A percentile compares a stretch with the other conserved stretches of the same genome.
Conservation (phyloP, 2,113 vertebrate genomes). For the Gambusia affinis region DNA sequence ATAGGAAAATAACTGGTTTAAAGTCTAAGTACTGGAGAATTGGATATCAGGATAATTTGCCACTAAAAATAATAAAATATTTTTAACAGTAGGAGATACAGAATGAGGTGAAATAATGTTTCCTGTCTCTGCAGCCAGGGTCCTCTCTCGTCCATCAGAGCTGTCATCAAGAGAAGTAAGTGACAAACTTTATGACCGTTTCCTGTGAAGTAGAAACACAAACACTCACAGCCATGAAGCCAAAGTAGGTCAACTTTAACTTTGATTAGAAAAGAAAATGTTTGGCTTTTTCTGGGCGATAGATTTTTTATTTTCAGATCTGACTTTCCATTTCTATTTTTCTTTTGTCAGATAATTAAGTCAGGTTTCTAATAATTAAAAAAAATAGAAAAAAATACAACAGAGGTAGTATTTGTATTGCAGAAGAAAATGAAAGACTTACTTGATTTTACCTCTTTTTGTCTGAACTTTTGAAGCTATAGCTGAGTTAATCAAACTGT, state of each 20-base stretch:
- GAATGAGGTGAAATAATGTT: conserved; percentile 22
- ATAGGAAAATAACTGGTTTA: no score
- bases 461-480: no score
- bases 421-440: no score
- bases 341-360: no score
- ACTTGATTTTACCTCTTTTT: no score
- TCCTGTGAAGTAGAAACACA: no score
- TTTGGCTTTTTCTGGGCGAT: neutral
- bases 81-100: neutral
- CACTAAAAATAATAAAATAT: neutral
- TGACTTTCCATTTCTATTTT: no score
- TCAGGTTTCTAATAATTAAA: no score
- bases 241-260: neutral
- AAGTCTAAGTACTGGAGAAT: neutral
- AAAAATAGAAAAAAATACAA: no score
- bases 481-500: no score
- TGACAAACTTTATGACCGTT: conserved; percentile 27
- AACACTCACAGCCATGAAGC: neutral
- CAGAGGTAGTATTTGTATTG: no score
- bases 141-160: conserved; percentile 92
- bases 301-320: no score
- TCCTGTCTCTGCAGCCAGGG: conserved; percentile 85
- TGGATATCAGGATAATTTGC: neutral
- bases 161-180: conserved; percentile 95
- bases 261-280: neutral